Percentiles rank a stretch among this genome's conserved stretches.
phyloP scores from a whole-genome alignment of 2,113 vertebrate species.

The Rhabdornis inornatus region DNA sequence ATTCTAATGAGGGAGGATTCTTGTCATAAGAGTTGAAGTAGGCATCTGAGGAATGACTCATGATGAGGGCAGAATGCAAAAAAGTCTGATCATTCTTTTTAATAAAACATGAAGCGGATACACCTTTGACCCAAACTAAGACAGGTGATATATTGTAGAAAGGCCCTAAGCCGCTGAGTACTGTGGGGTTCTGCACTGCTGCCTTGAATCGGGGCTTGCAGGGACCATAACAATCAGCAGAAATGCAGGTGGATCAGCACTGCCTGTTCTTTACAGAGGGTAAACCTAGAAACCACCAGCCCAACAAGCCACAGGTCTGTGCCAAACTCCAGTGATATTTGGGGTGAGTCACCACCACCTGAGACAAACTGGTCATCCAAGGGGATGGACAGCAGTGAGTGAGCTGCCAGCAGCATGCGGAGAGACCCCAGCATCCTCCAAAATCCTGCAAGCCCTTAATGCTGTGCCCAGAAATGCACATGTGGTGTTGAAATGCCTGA shows the following conservation, averaged over 20 bases:
- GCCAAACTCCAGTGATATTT: neutral
- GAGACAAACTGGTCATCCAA: neutral
- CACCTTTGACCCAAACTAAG: neutral
- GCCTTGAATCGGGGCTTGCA: neutral
- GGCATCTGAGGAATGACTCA: neutral
- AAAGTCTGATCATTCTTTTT: neutral
- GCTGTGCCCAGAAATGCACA: neutral
- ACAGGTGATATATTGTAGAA: neutral
- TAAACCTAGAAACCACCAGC: neutral
- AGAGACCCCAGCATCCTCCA: neutral
- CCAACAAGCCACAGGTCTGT: neutral
- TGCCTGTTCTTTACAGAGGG: neutral
- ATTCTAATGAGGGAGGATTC: neutral
- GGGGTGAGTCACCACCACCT: neutral
- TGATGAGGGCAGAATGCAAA: neutral
- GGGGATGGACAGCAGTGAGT: accelerated
- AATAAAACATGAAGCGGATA: neutral
- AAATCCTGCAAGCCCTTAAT: neutral
- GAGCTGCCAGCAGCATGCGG: neutral
- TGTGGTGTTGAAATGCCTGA: neutral
- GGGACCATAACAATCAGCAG: accelerated
- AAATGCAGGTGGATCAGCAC: neutral
- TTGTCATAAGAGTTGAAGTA: neutral
- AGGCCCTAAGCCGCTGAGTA: neutral
- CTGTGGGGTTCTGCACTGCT: neutral